Evolutionary conservation across 2,113 vertebrate species (phyloP).

Genomic region (Zosterops borbonicus): DNA sequence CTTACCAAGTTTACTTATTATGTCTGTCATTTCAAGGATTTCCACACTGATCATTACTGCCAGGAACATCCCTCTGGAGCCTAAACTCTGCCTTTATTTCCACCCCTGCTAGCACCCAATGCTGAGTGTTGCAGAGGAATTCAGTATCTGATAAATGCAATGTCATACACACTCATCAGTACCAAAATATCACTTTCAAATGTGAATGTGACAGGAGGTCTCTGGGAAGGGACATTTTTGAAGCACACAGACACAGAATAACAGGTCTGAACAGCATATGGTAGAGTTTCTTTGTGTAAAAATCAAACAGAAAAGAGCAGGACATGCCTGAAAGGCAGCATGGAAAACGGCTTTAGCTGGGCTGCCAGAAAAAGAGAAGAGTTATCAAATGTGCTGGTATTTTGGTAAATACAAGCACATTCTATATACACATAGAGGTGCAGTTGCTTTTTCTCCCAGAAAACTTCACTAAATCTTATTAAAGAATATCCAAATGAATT

Average conservation of each 20-base stretch:
- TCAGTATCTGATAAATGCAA: neutral
- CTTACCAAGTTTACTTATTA: neutral
- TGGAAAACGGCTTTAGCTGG: neutral
- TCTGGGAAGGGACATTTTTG: neutral
- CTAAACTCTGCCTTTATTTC: neutral
- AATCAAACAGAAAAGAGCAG: neutral
- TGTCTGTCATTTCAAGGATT: neutral
- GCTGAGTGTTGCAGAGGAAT: neutral
- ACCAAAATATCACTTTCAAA: neutral
- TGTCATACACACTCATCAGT: neutral
- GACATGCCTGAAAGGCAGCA: neutral
- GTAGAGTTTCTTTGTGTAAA: neutral
- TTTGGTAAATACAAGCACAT: neutral
- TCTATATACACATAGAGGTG: accelerated
- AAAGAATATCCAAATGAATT: neutral
- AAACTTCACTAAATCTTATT: neutral
- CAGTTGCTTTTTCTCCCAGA: neutral
- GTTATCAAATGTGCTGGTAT: neutral
- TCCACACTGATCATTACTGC: neutral
- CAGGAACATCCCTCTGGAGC: neutral
- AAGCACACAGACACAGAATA: neutral
- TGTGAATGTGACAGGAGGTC: neutral
- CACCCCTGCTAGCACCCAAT: neutral
- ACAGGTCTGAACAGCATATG: neutral
- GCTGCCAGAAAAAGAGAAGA: neutral